Evolutionary conservation across 2,797 vertebrate genomes (phyloP).

Genomic region (Otus scops): DNA sequence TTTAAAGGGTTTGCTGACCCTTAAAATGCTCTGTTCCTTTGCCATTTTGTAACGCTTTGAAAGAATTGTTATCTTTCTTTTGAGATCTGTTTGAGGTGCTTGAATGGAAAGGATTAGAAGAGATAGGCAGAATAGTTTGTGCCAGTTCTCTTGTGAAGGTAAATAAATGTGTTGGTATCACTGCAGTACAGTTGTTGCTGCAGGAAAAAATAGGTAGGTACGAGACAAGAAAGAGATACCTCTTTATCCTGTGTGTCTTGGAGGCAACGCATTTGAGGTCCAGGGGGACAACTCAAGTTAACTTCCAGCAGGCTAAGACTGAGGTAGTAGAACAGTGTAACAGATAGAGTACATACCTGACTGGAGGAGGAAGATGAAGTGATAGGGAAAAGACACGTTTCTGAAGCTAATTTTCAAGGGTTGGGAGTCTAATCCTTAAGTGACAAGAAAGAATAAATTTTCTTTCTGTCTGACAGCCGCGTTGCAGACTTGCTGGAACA

Average conservation of each 20-base stretch:
- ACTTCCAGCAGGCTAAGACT: background rate
- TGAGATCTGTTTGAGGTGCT: background rate
- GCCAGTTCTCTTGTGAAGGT: background rate
- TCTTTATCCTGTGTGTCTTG: background rate
- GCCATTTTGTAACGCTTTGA: background rate
- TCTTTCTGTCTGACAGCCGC: conserved; percentile 69
- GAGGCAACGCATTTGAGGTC: background rate
- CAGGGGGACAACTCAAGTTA: background rate
- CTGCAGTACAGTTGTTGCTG: background rate
- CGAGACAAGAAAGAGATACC: background rate
- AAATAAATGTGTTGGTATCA: background rate
- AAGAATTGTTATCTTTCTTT: background rate
- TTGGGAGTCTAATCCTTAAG: background rate
- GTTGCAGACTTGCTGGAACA: conserved; percentile 82
- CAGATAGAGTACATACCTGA: background rate
- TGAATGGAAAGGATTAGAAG: background rate
- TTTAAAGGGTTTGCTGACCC: background rate
- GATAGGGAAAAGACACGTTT: background rate
- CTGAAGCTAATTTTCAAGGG: background rate
- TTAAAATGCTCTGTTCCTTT: background rate
- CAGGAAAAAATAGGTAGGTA: background rate
- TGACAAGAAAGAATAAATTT: background rate
- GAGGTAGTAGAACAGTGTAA: background rate
- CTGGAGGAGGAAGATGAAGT: background rate
- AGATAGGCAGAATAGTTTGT: background rate